Percentiles rank a stretch among this genome's conserved stretches.
Evolutionary conservation across 1,140 invertebrate genomes (phyloP).

Genomic region (Temnothorax nylanderi): DNA sequence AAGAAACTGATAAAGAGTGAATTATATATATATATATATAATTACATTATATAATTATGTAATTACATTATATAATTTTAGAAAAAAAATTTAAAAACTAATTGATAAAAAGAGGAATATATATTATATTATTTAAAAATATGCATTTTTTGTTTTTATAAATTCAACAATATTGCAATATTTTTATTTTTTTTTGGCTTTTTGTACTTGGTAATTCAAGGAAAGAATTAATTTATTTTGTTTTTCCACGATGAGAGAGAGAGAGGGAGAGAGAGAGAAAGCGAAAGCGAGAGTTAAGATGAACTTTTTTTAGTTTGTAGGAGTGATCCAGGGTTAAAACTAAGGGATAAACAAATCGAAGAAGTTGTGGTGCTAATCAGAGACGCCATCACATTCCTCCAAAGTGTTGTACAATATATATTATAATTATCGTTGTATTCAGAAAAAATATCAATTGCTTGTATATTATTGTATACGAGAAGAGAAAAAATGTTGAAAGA

Average conservation of each 20-base stretch:
- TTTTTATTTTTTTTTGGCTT: slow-evolving; percentile 1
- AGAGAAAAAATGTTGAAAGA: slow-evolving; percentile 66
- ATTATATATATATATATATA: slow-evolving; percentile 1
- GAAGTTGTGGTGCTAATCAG: slow-evolving; percentile 83
- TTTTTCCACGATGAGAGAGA: slow-evolving; percentile 3
- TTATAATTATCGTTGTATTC: slow-evolving; percentile 82
- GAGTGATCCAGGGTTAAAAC: slow-evolving; percentile 33
- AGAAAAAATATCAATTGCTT: slow-evolving; percentile 80
- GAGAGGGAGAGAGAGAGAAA: not conserved
- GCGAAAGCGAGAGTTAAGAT: not conserved
- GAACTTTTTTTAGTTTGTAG: slow-evolving; percentile 7
- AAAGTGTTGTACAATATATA: slow-evolving; percentile 85
- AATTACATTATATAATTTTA: not conserved
- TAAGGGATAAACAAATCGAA: slow-evolving; percentile 15
- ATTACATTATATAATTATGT: not conserved
- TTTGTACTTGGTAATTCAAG: not conserved
- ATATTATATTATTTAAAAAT: slow-evolving; percentile 21
- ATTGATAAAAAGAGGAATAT: not conserved
- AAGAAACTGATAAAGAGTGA: not conserved
- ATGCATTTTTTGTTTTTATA: not conserved
- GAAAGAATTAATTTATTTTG: not conserved
- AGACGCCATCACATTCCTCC: slow-evolving; percentile 85
- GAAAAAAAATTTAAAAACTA: not conserved
- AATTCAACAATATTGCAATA: slow-evolving; percentile 15
- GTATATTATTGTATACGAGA: slow-evolving; percentile 81